Base-by-base conservation (phyloP, 2,113 vertebrate species). In the Forbesichthys agassizii region DNA sequence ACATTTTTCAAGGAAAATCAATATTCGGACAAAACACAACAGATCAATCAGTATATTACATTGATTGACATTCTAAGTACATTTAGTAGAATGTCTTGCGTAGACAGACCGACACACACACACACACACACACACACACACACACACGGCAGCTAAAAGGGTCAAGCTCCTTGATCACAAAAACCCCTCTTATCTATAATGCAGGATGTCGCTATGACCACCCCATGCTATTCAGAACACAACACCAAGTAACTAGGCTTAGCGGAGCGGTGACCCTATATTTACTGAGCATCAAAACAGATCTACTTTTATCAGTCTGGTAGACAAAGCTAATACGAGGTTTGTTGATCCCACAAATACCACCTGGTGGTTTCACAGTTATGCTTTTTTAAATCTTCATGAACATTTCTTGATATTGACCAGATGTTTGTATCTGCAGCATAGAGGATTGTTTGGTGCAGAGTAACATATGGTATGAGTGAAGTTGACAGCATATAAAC, bases 161-260 rank as follows among this genome's bases (percentile, higher is more conserved):
- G 68, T 77, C 55, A 27, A 52, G 77, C 82, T 86, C 47, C 9
- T 10, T 20, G 20, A 48, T 54, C 46, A 10, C 71, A 66, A 81
- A 73, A 80, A 10, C 76, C 65, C 66, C 75, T 82, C 78, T 83
- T 65, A 86, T 87, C 64, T 80, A 86, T 88, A 84, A 87, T 86
- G 74, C 73, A 89, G 58, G 58, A 61, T 5, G 5, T 13, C 48
- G 74, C 77, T 53, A 68, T 68, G 84, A 78, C 61, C 73, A 52
- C 71, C 73, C 65, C 13, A n/a, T 57, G 13, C 75, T 65, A 33
- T 71, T 67, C 54, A 2, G 27, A 53, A 52, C 62, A 66, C 76
- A 81, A 63, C 1, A 16, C 11, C 13, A 9, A 42, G 36, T 42
- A 27, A 59, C 11, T 59, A 59, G 7, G 10, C 10, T 11, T 5